Conservation (phyloP, 2,888 invertebrate species). For the Seladonia tumulorum region DNA sequence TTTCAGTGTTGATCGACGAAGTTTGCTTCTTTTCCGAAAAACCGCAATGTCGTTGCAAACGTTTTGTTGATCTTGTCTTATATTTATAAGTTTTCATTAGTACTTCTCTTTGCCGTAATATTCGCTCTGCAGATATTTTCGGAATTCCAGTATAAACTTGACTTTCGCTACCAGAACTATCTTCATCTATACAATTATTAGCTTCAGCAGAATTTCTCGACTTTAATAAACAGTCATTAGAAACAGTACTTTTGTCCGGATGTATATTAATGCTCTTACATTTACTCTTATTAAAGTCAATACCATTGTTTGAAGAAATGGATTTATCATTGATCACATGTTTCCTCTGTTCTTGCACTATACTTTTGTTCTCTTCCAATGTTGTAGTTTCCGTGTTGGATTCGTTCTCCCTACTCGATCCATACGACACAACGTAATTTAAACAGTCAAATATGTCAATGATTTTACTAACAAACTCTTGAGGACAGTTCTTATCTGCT, state of each 20-base stretch:
- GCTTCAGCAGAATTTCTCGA: neutral
- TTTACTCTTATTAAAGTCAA: neutral
- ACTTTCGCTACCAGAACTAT: constrained; percentile 56
- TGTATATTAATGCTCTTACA: neutral
- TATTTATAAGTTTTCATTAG: constrained; percentile 28
- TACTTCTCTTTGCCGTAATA: constrained; percentile 37
- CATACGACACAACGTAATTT: constrained; percentile 70
- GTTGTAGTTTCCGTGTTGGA: neutral
- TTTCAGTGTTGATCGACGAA: neutral
- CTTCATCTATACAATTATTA: neutral
- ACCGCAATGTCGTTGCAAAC: neutral
- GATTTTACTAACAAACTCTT: constrained; percentile 75
- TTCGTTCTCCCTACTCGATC: constrained; percentile 10
- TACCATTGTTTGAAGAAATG: neutral
- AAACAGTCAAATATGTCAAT: constrained; percentile 74
- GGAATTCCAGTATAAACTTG: constrained; percentile 72
- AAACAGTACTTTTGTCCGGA: neutral
- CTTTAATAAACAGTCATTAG: neutral
- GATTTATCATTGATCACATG: neutral
- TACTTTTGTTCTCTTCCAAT: neutral
- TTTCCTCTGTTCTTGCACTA: neutral
- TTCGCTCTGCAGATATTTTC: constrained; percentile 58
- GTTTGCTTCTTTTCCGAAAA: neutral
- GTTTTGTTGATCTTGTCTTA: constrained; percentile 30
- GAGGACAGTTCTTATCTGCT: constrained; percentile 71